These are phyloP conservation scores for Meteorus cinctellus DNA, from an alignment of 2,888 invertebrate genomes.

Conservation along the genomic window DNA sequence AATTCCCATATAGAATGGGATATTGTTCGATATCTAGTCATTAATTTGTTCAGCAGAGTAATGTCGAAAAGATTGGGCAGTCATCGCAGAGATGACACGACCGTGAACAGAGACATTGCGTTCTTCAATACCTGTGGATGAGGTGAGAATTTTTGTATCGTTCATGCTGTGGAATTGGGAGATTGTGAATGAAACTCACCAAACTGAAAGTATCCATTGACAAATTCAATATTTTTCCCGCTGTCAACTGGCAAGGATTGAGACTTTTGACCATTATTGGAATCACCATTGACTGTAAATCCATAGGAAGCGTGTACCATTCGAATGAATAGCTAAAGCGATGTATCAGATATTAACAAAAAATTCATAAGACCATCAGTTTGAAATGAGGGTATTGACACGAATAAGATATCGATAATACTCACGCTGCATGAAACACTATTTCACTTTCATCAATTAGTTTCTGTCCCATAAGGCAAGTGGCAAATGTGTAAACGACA, in stretches of 20 bases:
- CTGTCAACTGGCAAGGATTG: slow-evolving; percentile 39
- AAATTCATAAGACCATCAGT: too few relatives aligned
- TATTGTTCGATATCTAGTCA: too few relatives aligned
- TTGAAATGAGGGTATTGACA: too few relatives aligned
- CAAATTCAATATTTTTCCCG: slow-evolving; percentile 37
- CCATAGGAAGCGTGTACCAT: slow-evolving; percentile 45
- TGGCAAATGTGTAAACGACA: slow-evolving; percentile 42
- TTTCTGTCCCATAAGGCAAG: slow-evolving; percentile 46
- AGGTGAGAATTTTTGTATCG: neutral
- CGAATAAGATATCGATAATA: neutral
- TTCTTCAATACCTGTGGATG: slow-evolving; percentile 44
- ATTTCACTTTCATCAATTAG: slow-evolving; percentile 42
- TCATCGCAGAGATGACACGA: slow-evolving; percentile 48
- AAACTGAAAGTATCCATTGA: slow-evolving; percentile 43
- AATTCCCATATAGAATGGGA: too few relatives aligned
- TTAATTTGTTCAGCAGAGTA: too few relatives aligned
- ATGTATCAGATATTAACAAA: too few relatives aligned
- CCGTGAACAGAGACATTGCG: slow-evolving; percentile 52
- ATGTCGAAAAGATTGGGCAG: too few relatives aligned
- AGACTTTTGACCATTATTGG: slow-evolving; percentile 42
- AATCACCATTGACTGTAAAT: slow-evolving; percentile 38
- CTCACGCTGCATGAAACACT: slow-evolving; percentile 42
- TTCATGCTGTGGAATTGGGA: neutral
- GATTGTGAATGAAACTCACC: slow-evolving; percentile 17
- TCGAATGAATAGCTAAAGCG: slow-evolving; percentile 45